Percentiles rank a stretch among this genome's conserved stretches.
These are phyloP conservation scores for Eupithecia insigniata DNA, from an alignment of 2,888 invertebrate species.

Conservation along the genomic window DNA sequence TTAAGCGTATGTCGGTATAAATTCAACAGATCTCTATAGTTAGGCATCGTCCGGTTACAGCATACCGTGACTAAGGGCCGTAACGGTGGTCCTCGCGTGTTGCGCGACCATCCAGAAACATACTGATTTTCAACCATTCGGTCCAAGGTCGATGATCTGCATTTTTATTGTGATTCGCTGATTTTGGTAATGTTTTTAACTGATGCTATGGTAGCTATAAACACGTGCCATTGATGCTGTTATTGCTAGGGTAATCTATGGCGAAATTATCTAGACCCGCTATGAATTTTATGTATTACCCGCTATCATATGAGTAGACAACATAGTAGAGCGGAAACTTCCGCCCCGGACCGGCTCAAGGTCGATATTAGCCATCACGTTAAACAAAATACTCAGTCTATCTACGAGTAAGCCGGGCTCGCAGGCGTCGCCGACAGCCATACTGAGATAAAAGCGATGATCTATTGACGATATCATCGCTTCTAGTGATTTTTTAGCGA, in stretches of 20 bases:
- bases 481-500: too few relatives aligned
- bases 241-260: not conserved
- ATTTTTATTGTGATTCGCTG: constrained; percentile 46
- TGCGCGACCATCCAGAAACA: constrained; percentile 55
- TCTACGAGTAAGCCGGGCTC: too few relatives aligned
- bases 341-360: too few relatives aligned
- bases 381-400: too few relatives aligned
- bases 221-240: not conserved
- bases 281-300: not conserved
- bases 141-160: constrained; percentile 61
- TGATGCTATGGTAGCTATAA: constrained; percentile 24
- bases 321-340: too few relatives aligned
- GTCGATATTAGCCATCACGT: too few relatives aligned
- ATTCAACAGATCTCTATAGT: too few relatives aligned
- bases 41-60: not conserved
- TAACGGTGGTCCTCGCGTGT: constrained; percentile 74
- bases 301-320: too few relatives aligned
- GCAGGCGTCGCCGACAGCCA: too few relatives aligned
- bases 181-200: constrained; percentile 39
- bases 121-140: constrained; percentile 35
- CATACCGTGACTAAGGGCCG: constrained; percentile 68
- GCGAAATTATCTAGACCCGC: not conserved
- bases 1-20: too few relatives aligned
- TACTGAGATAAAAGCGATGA: too few relatives aligned
- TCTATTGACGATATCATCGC: too few relatives aligned